Conservation (phyloP, 2,113 vertebrate genomes). For the Lophotis ruficrista region DNA sequence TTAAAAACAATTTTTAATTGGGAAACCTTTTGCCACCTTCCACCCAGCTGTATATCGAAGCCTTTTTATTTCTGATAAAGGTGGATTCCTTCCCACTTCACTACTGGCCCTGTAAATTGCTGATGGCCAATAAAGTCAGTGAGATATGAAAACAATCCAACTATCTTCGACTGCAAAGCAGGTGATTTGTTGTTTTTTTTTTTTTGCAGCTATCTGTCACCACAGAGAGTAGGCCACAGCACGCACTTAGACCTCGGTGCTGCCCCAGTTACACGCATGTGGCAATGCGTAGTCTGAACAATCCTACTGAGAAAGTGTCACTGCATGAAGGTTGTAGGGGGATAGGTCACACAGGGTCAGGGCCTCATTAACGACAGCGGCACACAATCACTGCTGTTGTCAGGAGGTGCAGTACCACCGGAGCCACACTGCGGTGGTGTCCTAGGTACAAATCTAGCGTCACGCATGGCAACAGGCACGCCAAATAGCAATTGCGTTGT, state of each 20-base stretch:
- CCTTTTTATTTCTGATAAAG: background rate
- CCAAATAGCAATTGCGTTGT: background rate
- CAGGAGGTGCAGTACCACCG: background rate
- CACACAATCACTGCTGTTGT: background rate
- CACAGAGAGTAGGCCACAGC: background rate
- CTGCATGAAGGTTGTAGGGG: background rate
- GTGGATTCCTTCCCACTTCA: background rate
- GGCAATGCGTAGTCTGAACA: background rate
- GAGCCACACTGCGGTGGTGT: background rate
- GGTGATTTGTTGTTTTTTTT: background rate
- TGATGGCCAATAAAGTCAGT: background rate
- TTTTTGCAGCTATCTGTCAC: background rate
- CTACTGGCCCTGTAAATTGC: background rate
- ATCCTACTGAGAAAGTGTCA: background rate
- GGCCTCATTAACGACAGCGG: background rate
- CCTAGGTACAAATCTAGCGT: background rate
- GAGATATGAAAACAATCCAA: background rate
- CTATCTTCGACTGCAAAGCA: background rate
- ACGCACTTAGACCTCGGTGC: background rate
- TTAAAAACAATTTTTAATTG: background rate
- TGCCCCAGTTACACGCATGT: background rate
- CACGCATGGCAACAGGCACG: background rate
- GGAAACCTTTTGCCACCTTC: background rate
- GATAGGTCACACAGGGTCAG: background rate
- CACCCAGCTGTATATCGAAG: background rate